A percentile compares a stretch with the other conserved stretches of the same genome.
phyloP scores from a whole-genome alignment of 2,888 invertebrate species.

The Theristus sp. region DNA sequence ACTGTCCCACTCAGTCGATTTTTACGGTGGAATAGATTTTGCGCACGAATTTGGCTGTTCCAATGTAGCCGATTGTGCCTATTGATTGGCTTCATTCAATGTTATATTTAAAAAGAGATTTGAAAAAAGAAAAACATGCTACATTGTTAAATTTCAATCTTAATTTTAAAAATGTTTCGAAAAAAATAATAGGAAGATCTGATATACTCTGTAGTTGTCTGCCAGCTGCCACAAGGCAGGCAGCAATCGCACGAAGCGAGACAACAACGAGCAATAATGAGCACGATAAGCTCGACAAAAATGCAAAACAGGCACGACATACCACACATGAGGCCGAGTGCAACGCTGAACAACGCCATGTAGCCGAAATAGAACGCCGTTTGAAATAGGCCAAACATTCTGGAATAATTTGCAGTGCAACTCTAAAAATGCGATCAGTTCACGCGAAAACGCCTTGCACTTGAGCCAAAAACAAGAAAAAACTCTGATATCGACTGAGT shows the following conservation, averaged over 20 bases:
- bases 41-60: slow-evolving; percentile 85
- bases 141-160: no score
- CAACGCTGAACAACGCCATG: slow-evolving; percentile 93
- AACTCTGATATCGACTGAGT: background rate
- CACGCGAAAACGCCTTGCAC: background rate
- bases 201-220: no score
- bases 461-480: background rate
- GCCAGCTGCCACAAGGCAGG: no score
- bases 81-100: no score
- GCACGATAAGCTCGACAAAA: no score
- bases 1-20: slow-evolving; percentile 54
- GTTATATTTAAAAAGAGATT: no score
- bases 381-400: slow-evolving; percentile 98
- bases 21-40: slow-evolving; percentile 99
- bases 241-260: no score
- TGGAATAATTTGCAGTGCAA: slow-evolving; percentile 33
- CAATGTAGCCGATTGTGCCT: slow-evolving; percentile 57
- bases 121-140: no score
- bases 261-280: no score
- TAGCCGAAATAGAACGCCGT: slow-evolving; percentile 98
- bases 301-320: slow-evolving; percentile 45
- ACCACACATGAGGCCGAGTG: slow-evolving; percentile 87
- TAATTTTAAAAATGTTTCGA: no score
- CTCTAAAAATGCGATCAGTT: background rate
- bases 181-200: background rate